Percentiles rank a stretch among this genome's conserved stretches.
Conservation (phyloP, 2,888 invertebrate species). For the Ctenicera cuprea region DNA sequence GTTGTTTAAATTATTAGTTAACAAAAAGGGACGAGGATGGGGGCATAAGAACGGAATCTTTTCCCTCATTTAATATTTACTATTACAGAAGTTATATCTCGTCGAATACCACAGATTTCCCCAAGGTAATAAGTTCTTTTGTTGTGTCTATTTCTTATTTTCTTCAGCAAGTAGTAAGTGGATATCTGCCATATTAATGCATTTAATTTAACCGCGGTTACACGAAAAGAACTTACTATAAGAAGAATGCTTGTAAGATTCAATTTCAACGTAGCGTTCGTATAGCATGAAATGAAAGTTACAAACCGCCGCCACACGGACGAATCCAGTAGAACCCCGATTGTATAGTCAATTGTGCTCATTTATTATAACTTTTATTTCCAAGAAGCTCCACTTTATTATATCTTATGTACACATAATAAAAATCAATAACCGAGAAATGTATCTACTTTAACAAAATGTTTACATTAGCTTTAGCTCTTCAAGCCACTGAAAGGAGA, state of each 20-base stretch:
- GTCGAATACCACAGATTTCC: constrained; percentile 49
- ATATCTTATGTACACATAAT: constrained; percentile 21
- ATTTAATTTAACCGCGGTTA: constrained; percentile 43
- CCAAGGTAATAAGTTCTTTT: constrained; percentile 49
- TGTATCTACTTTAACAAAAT: constrained; percentile 36
- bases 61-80: constrained; percentile 49
- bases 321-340: constrained; percentile 2
- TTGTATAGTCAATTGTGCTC: constrained; percentile 33
- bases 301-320: constrained; percentile 1
- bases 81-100: constrained; percentile 49
- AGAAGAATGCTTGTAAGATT: constrained; percentile 11
- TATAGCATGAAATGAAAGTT: constrained; percentile 26
- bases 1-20: constrained; percentile 38
- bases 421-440: constrained; percentile 41
- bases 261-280: constrained; percentile 28
- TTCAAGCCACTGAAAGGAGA: constrained; percentile 14
- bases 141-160: constrained; percentile 46
- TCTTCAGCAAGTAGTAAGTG: constrained; percentile 39
- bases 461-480: constrained; percentile 36
- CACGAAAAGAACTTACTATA: constrained; percentile 14
- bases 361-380: constrained; percentile 42
- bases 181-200: constrained; percentile 44
- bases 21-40: constrained; percentile 1
- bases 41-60: constrained; percentile 38
- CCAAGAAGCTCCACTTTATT: constrained; percentile 33